Conservation (phyloP, 2,113 vertebrate species). For the Prunella fulvescens region DNA sequence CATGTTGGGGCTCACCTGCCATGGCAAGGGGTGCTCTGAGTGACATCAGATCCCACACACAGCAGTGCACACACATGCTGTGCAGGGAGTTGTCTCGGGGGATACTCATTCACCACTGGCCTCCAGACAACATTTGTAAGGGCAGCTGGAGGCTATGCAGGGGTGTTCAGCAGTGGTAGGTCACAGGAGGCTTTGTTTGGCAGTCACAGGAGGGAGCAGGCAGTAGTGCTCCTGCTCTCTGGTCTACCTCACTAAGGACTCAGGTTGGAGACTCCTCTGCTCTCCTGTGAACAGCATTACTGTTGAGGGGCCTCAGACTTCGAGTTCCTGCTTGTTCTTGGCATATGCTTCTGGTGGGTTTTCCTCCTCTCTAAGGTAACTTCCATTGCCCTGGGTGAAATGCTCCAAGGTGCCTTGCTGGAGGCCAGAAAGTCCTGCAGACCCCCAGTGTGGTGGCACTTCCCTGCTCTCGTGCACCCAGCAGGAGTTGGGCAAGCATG, state of each 20-base stretch:
- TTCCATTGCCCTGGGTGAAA: neutral
- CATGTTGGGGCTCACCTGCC: neutral
- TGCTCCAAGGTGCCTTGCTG: fast-evolving
- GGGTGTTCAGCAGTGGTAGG: neutral
- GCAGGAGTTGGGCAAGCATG: neutral
- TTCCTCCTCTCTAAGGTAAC: neutral
- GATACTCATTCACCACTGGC: neutral
- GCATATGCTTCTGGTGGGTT: neutral
- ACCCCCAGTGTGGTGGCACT: neutral
- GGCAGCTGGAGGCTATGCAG: neutral
- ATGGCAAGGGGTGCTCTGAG: neutral
- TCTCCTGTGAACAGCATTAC: fast-evolving
- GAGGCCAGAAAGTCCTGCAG: neutral
- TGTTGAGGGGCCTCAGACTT: neutral
- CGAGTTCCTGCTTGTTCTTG: neutral
- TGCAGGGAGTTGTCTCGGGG: neutral
- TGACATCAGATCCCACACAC: fast-evolving
- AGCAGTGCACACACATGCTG: fast-evolving
- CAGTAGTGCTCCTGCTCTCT: neutral
- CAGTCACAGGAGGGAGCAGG: fast-evolving
- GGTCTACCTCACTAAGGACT: neutral
- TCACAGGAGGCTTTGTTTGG: neutral
- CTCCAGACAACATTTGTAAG: neutral
- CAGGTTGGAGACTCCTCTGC: neutral
- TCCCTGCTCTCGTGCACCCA: fast-evolving